Base-by-base conservation (phyloP, 2,113 vertebrate genomes). In the Thalassarche chlororhynchos region DNA sequence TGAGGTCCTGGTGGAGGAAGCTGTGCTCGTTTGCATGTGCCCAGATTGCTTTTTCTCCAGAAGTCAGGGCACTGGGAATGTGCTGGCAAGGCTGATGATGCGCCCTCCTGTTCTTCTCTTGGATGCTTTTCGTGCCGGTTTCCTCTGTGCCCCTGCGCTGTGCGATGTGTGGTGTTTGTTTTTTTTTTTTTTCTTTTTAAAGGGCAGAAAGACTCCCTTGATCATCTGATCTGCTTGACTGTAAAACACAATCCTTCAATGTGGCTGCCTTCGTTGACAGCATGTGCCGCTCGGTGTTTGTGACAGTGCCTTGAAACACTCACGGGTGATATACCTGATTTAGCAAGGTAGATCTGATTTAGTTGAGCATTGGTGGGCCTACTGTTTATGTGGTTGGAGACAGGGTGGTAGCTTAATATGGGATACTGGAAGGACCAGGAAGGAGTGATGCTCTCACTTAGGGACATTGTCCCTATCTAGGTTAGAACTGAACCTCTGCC, bases 1-100 rank as follows among this genome's bases (percentile, higher is more conserved):
- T 0, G 0, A 51, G 71, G 21, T 70, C 28, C 42, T 31, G 49
- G 4, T 29, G 24, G 34, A 69, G 24, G 15, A 28, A 78, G 38
- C 17, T 32, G 28, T 58, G 64, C 58, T 90, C 4, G 2, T 49
- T 25, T 68, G 17, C 3, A 0, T 66, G 24, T 66, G 24, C 38
- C n/a, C 62, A 32, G 20, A 6, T 18, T 75, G 55, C 29, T 42
- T 58, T 90, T 52, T 44, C 42, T 75, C 21, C 29, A 26, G 31
- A 46, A 92, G 60, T 55, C 32, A 4, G 18, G 68, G 64, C 42
- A 6, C 34, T 84, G 58, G 49, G 51, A 85, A 13, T 2, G 0
- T 44, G 34, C 19, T 46, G 84, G 60, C 38, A 31, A 36, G 21
- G 46, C 52, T 61, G 70, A 9, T 19, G 28, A 8, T 47, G 49